These are phyloP conservation scores for Nyctibius bracteatus DNA, from an alignment of 2,113 vertebrate species.

Conservation along the genomic window DNA sequence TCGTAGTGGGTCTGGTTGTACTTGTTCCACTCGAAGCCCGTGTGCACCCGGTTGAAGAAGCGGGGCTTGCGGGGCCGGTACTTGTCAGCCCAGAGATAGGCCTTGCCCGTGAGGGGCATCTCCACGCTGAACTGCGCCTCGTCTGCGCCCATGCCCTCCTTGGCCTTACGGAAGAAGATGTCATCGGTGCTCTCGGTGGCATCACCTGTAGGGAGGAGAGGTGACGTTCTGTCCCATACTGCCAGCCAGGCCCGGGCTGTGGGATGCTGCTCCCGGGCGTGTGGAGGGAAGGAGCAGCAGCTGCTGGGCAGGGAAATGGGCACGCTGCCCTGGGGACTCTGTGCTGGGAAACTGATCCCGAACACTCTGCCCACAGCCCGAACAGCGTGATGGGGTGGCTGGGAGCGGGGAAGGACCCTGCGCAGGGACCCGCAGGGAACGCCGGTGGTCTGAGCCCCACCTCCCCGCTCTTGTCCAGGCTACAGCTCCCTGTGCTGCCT, in stretches of 20 bases:
- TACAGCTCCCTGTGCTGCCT: not conserved
- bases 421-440: accelerated
- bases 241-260: too few relatives aligned
- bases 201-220: conserved; percentile 71
- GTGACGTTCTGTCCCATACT: accelerated
- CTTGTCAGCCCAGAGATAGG: conserved; percentile 98
- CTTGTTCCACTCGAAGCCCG: conserved; percentile 99
- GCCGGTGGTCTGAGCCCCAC: not conserved
- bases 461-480: not conserved
- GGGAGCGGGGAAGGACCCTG: accelerated
- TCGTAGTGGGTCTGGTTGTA: conserved; percentile 99
- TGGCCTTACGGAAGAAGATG: conserved; percentile 90
- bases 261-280: accelerated
- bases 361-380: not conserved
- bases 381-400: not conserved
- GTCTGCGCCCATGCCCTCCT: conserved; percentile 92
- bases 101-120: conserved; percentile 89
- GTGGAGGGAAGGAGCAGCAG: not conserved
- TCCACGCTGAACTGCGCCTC: conserved; percentile 98
- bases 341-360: not conserved
- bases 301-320: not conserved
- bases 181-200: conserved; percentile 91
- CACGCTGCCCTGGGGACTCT: accelerated
- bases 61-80: conserved; percentile 96
- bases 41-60: conserved; percentile 98